Evolutionary conservation across 2,113 vertebrate genomes (phyloP).

Genomic region (Phalacrocorax aristotelis): DNA sequence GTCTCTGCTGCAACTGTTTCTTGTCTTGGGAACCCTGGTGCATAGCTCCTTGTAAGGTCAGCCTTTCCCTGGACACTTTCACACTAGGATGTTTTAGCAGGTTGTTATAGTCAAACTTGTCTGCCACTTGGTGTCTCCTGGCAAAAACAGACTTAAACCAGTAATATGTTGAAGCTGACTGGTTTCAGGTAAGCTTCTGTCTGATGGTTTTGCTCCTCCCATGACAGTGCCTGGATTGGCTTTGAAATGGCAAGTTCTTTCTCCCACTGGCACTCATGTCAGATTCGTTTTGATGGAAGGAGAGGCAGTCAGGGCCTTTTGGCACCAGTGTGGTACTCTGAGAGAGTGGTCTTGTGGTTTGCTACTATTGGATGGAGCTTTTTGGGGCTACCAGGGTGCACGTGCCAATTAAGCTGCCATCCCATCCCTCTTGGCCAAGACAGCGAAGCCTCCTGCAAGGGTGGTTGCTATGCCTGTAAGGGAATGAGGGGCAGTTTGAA

Average conservation of each 20-base stretch:
- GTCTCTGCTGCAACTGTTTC: background rate
- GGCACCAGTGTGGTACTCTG: too few relatives aligned
- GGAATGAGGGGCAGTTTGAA: background rate
- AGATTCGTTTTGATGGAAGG: background rate
- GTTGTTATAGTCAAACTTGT: background rate
- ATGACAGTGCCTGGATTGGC: background rate
- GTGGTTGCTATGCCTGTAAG: background rate
- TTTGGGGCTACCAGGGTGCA: background rate
- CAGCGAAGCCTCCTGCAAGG: background rate
- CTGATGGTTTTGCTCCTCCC: background rate
- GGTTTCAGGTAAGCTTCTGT: background rate
- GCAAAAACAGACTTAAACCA: background rate
- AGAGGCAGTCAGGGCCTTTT: background rate
- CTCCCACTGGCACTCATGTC: background rate
- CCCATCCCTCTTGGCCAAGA: background rate
- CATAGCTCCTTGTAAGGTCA: background rate
- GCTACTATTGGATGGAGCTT: background rate
- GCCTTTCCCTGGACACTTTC: background rate
- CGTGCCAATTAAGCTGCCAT: background rate
- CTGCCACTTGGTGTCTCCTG: background rate
- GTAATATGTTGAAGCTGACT: accelerated
- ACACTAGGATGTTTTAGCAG: background rate
- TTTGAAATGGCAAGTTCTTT: background rate
- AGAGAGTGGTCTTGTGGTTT: background rate
- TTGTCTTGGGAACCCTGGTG: background rate